These are phyloP conservation scores for Bombus superbus DNA, from an alignment of 1,140 invertebrate genomes.

Conservation along the genomic window DNA sequence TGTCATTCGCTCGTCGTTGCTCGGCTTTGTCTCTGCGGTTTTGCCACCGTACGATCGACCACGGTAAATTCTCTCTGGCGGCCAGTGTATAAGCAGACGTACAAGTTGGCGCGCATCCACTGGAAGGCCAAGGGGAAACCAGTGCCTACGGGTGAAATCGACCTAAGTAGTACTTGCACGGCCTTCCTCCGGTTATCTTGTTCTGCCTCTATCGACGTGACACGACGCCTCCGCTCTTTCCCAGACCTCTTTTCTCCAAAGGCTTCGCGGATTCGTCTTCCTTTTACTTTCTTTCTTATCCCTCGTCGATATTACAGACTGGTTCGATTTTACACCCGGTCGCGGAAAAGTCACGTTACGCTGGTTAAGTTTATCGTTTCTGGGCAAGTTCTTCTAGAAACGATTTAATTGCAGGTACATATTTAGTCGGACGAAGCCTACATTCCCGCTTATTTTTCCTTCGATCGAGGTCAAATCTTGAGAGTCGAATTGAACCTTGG, in stretches of 20 bases:
- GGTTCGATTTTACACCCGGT: no score
- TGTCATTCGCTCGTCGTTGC: background rate
- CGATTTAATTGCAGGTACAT: background rate
- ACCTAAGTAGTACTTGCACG: background rate
- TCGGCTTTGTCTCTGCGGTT: slow-evolving; percentile 8
- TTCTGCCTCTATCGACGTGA: background rate
- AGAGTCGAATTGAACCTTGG: background rate
- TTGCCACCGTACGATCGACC: background rate
- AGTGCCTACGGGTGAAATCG: background rate
- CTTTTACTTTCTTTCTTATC: background rate
- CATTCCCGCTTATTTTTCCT: background rate
- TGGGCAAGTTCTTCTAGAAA: background rate
- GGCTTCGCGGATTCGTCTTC: no score
- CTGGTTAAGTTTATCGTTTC: background rate
- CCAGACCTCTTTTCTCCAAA: background rate
- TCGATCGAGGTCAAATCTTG: slow-evolving; percentile 7
- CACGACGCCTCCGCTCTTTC: background rate
- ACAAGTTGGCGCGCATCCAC: slow-evolving; percentile 28
- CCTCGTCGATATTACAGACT: no score
- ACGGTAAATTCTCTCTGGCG: background rate
- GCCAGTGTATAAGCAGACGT: slow-evolving; percentile 23
- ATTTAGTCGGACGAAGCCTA: slow-evolving; percentile 6
- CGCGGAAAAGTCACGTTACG: no score
- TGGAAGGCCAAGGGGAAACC: slow-evolving; percentile 52
- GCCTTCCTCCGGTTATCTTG: background rate